Conservation (phyloP, 2,797 vertebrate genomes). For the Melanotaenia maccullochi region DNA sequence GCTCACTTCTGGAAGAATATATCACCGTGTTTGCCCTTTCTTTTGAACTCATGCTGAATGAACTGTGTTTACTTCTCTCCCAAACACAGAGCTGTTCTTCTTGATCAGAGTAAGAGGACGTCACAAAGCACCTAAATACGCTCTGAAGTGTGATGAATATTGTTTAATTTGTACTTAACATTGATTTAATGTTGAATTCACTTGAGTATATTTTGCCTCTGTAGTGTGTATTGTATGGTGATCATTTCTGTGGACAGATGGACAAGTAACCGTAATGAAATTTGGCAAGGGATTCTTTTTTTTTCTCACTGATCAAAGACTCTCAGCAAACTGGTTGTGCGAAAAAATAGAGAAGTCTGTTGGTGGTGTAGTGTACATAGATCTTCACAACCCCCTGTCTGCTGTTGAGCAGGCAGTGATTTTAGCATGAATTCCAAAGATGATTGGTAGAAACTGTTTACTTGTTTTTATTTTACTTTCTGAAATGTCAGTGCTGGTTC, state of each 20-base stretch:
- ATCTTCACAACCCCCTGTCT: constrained; percentile 76
- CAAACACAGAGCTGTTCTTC: constrained; percentile 58
- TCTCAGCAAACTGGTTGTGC: constrained; percentile 78
- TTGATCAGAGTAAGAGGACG: constrained; percentile 60
- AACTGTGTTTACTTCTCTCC: constrained; percentile 64
- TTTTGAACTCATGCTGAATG: constrained; percentile 77
- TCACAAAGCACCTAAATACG: constrained; percentile 69
- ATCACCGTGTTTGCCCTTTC: constrained; percentile 71
- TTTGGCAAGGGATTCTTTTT: constrained; percentile 62
- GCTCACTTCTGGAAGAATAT: constrained; percentile 64
- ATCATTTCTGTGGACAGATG: constrained; percentile 82
- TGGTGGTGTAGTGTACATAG: constrained; percentile 85
- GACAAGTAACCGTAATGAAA: constrained; percentile 75
- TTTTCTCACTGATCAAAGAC: constrained; percentile 67
- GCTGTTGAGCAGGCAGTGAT: constrained; percentile 73
- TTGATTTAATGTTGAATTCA: constrained; percentile 83
- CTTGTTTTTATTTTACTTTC: constrained; percentile 75
- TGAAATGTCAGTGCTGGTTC: constrained; percentile 81
- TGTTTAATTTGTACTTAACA: constrained; percentile 81
- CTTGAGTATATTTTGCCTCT: constrained; percentile 84
- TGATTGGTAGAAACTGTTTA: constrained; percentile 87
- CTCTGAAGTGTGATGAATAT: constrained; percentile 71
- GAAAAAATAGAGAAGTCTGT: constrained; percentile 71
- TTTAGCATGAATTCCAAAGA: constrained; percentile 89
- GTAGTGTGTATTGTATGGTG: constrained; percentile 82